These are phyloP conservation scores for Ectropis grisescens DNA, from an alignment of 1,140 invertebrate species.

Conservation along the genomic window DNA sequence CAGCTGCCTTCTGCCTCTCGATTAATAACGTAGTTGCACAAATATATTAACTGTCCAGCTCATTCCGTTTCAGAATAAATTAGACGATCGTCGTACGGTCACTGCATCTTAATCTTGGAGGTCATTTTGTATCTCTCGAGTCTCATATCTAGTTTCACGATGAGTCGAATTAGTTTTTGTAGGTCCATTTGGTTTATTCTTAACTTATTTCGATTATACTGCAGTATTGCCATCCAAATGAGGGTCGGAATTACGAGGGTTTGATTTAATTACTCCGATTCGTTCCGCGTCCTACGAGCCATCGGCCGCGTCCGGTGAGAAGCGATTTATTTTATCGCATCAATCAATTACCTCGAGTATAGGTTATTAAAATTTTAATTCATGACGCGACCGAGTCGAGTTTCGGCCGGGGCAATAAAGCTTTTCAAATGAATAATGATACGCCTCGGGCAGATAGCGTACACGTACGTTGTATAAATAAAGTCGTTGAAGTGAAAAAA, in stretches of 20 bases:
- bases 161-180: no score
- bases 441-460: conserved; percentile 39
- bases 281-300: conserved; percentile 20
- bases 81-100: no score
- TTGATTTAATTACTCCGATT: conserved; percentile 28
- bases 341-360: conserved; percentile 45
- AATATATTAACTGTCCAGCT: no score
- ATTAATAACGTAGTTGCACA: conserved; percentile 23
- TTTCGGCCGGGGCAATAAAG: conserved; percentile 35
- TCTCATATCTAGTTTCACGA: no score
- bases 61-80: no score
- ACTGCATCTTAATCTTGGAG: no score
- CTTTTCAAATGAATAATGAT: conserved; percentile 52
- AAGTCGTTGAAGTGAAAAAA: conserved; percentile 53
- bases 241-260: no score
- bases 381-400: conserved; percentile 17
- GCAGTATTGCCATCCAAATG: no score
- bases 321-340: conserved; percentile 48
- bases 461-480: conserved; percentile 54
- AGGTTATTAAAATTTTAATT: conserved; percentile 48
- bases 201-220: no score
- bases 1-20: conserved; percentile 35
- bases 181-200: no score
- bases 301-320: conserved; percentile 12
- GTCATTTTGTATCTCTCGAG: no score